Evolutionary conservation across 53 echinoderm and acorn worm species (phyloP), one percentile per base, ranked within the genome.

Genomic region (Zoroaster sp.): DNA sequence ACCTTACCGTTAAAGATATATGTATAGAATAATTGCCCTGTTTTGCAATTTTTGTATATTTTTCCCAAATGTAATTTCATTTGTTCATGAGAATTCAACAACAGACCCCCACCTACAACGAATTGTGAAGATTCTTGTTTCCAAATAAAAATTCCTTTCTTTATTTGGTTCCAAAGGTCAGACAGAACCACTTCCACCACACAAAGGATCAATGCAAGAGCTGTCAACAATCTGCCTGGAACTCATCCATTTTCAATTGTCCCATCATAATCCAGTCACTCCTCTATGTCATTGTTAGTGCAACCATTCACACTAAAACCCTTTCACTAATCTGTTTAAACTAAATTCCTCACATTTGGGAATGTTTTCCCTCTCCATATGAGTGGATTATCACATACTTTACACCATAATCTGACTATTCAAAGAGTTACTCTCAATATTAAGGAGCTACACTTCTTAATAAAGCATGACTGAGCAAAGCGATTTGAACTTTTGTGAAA

Each of bases 261-360:
- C 2, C 45, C 25, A 20, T 33, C 4, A 76, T 30, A 76, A 76
- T 52, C 7, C 3, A 45, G 42, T 31, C 45, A 76, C 52, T 35
- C 51, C 47, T 47, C 30, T 2, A 14, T 31, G 31, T 31, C 18
- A n/a, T 15, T 76, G 40, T 30, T 35, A n/a, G 47, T 54, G n/a
- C n/a, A n/a, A n/a, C n/a, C n/a, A n/a, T n/a, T n/a, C n/a, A n/a
- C n/a, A n/a, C n/a, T n/a, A n/a, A n/a, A n/a, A n/a, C n/a, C n/a
- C 79, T 38, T 55, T 38, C 21, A 55, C 2, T 38, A 79, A 79
- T 54, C 79, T 55, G 59, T 36, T 78, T 17, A 79, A 79, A 53
- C 79, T 55, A 79, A 79, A 79, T 65, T 79, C 79, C 78, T 37
- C 28, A 9, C 28, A 23, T 9, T 18, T 1, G 3, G 7, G 7